Evolutionary conservation across 2,797 vertebrate species (phyloP).

Genomic region (Sphenodon punctatus): DNA sequence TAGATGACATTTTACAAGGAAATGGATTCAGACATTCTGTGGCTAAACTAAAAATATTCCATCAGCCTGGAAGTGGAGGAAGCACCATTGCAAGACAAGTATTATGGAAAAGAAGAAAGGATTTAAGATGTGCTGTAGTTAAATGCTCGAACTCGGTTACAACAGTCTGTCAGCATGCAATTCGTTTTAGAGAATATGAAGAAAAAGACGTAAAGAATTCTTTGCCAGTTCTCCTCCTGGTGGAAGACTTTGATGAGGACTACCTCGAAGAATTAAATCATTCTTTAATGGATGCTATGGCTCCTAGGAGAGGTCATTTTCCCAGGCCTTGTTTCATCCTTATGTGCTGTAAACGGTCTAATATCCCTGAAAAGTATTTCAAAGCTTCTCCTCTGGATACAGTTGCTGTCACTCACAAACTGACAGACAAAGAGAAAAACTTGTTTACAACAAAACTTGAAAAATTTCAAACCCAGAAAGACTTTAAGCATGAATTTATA

Average conservation of each 20-base stretch:
- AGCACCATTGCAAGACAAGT: constrained; percentile 86
- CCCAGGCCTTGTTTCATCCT: constrained; percentile 80
- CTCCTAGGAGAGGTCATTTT: constrained; percentile 66
- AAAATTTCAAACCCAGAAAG: constrained; percentile 59
- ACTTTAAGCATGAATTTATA: constrained; percentile 73
- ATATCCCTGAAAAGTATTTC: constrained; percentile 77
- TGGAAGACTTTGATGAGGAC: constrained; percentile 83
- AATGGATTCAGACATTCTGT: constrained; percentile 62
- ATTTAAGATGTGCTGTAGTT: constrained; percentile 80
- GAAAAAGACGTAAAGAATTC: constrained; percentile 76
- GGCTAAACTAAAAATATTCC: constrained; percentile 80
- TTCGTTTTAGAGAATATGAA: constrained; percentile 81
- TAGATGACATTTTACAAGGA: constrained; percentile 57
- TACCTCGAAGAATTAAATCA: constrained; percentile 78
- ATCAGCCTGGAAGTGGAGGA: constrained; percentile 88
- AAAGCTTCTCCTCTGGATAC: constrained; percentile 77
- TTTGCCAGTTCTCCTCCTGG: constrained; percentile 81
- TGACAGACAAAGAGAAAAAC: constrained; percentile 76
- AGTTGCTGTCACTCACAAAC: constrained; percentile 83
- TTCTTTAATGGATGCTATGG: constrained; percentile 71
- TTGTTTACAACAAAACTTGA: constrained; percentile 74
- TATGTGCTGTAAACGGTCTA: constrained; percentile 78
- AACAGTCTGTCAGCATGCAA: constrained; percentile 76
- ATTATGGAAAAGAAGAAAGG: constrained; percentile 81
- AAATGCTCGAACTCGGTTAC: constrained; percentile 67